Conservation (phyloP, 2,113 vertebrate genomes). For the Ctenomys sociabilis region DNA sequence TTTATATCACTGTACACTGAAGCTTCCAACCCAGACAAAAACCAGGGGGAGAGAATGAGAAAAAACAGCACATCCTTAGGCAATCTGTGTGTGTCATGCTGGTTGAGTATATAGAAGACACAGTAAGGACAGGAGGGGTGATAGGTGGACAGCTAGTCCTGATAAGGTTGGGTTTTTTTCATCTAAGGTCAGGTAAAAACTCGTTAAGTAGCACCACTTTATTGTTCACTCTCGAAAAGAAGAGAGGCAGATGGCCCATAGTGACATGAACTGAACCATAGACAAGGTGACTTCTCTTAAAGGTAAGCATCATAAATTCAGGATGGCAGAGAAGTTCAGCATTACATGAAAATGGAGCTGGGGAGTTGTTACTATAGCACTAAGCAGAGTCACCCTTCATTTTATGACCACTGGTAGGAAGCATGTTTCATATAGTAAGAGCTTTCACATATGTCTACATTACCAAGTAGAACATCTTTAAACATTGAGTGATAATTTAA, state of each 20-base stretch:
- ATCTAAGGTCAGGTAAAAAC: neutral
- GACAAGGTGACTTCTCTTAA: neutral
- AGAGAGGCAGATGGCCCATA: neutral
- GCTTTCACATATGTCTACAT: neutral
- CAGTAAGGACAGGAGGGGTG: neutral
- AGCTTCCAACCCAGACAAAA: neutral
- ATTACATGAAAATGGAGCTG: neutral
- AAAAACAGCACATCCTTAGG: neutral
- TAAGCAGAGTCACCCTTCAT: neutral
- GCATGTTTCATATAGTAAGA: fast-evolving
- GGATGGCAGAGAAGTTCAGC: neutral
- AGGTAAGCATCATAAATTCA: neutral
- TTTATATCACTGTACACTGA: neutral
- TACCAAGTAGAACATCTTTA: neutral
- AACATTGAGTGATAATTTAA: neutral
- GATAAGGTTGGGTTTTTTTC: neutral
- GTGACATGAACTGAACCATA: neutral
- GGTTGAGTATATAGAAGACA: neutral
- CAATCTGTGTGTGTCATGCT: neutral
- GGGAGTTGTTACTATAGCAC: neutral
- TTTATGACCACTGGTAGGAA: neutral
- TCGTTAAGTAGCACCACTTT: neutral
- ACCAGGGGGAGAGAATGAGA: neutral
- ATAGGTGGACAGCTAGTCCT: neutral
- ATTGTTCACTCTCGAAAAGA: neutral